A percentile compares a stretch with the other conserved stretches of the same genome.
Conservation (phyloP, 2,113 vertebrate genomes). For the Myodes glareolus region DNA sequence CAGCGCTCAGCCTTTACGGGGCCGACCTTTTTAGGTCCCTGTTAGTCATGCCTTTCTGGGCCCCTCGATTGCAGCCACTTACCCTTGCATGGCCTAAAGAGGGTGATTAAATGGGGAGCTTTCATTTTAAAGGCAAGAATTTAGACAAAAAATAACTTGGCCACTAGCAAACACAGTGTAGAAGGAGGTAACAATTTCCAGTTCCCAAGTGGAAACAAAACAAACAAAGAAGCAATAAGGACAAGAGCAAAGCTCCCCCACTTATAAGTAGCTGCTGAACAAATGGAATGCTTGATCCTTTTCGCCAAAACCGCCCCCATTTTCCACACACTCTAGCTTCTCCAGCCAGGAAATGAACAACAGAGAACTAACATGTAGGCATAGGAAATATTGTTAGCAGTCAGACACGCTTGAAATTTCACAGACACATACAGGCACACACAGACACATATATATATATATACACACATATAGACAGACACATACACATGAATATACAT, state of each 20-base stretch:
- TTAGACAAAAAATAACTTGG: background rate
- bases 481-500: background rate
- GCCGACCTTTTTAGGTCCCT: background rate
- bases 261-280: background rate
- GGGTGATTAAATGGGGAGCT: background rate
- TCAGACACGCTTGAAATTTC: background rate
- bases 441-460: background rate
- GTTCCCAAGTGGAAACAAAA: conserved; percentile 33
- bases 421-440: background rate
- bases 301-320: background rate
- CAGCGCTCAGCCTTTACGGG: background rate
- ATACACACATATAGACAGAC: background rate
- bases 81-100: background rate
- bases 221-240: background rate
- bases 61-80: background rate
- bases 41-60: background rate
- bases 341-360: background rate
- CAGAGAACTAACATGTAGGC: background rate
- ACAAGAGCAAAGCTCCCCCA: background rate
- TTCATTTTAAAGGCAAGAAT: conserved; percentile 19
- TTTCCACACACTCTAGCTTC: background rate
- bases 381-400: background rate
- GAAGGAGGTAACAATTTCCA: conserved; percentile 12
- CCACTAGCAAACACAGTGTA: background rate
- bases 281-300: background rate